These are phyloP conservation scores for Coenonympha glycerion DNA, from an alignment of 2,888 invertebrate genomes.

Conservation along the genomic window DNA sequence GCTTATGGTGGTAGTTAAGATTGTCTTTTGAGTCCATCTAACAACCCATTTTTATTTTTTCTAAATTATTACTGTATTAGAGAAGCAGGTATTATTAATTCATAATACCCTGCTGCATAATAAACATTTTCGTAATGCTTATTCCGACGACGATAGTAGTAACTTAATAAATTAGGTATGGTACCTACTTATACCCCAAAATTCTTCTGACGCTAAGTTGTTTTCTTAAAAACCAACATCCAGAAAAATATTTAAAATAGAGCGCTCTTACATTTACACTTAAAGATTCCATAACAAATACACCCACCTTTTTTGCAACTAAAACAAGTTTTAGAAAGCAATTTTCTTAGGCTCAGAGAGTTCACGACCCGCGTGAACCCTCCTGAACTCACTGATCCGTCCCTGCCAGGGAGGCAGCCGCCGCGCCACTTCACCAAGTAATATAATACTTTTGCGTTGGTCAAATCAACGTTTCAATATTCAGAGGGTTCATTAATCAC, in stretches of 20 bases:
- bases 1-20: too few species aligned
- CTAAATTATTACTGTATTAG: too few species aligned
- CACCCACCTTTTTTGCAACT: slow-evolving; percentile 1
- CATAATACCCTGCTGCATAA: too few species aligned
- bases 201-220: background rate
- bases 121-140: too few species aligned
- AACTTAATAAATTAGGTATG: too few species aligned
- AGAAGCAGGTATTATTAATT: too few species aligned
- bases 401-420: slow-evolving; percentile 28
- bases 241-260: background rate
- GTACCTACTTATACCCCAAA: too few species aligned
- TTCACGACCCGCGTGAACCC: slow-evolving; percentile 1
- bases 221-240: background rate
- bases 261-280: background rate
- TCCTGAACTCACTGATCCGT: slow-evolving; percentile 4
- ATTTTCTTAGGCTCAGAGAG: slow-evolving; percentile 10
- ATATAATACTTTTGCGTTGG: slow-evolving; percentile 66
- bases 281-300: background rate
- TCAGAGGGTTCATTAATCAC: slow-evolving; percentile 71
- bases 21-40: too few species aligned
- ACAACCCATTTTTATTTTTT: too few species aligned
- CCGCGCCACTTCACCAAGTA: slow-evolving; percentile 51
- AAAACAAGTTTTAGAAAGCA: slow-evolving; percentile 3
- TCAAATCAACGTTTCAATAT: slow-evolving; percentile 73
- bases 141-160: too few species aligned